Conservation (phyloP, 2,113 vertebrate genomes). For the Zosterops hypoxanthus region DNA sequence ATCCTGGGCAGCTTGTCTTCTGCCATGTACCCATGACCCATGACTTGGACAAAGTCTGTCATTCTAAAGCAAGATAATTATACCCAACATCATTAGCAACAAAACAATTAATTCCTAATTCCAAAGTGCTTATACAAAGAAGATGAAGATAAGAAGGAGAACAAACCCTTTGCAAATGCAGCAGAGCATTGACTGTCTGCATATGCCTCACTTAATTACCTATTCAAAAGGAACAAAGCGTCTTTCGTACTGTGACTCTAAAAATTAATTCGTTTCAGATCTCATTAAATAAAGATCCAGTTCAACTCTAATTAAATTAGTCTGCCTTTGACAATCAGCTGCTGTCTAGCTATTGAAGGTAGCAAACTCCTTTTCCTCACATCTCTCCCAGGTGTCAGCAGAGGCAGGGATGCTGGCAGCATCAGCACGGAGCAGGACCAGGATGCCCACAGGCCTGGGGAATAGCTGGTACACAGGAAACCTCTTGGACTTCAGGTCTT, state of each 20-base stretch:
- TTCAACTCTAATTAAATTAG: constrained; percentile 73
- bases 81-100: background rate
- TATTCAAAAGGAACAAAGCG: constrained; percentile 64
- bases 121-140: constrained; percentile 32
- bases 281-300: constrained; percentile 72
- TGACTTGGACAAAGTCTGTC: background rate
- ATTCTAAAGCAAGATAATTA: constrained; percentile 24
- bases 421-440: background rate
- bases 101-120: constrained; percentile 43
- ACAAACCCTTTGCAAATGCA: constrained; percentile 43
- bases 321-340: constrained; percentile 62
- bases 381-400: background rate
- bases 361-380: background rate
- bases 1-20: background rate
- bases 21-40: background rate
- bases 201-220: constrained; percentile 45
- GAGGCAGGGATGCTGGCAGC: background rate
- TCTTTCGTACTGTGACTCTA: constrained; percentile 63
- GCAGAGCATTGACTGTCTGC: constrained; percentile 15
- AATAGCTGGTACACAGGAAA: background rate
- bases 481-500: background rate
- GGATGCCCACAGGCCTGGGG: background rate
- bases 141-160: constrained; percentile 32
- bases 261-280: constrained; percentile 73
- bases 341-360: background rate